phyloP scores from a whole-genome alignment of 2,888 invertebrate genomes.

The Brachycybe producta region DNA sequence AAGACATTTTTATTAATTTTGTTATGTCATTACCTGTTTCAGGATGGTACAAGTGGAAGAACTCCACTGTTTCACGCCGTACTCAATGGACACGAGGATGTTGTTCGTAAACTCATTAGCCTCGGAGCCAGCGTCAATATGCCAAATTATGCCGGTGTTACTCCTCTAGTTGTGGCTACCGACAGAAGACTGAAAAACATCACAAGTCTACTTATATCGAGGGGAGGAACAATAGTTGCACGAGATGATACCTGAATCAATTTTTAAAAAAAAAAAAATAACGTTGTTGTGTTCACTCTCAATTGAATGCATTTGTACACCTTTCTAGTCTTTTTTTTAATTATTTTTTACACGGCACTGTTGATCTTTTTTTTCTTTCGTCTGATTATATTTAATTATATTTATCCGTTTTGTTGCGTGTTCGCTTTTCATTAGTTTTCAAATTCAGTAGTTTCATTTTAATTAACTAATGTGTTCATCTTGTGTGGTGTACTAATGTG shows the following conservation, averaged over 20 bases:
- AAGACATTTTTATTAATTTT: too few species aligned
- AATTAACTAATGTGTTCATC: too few species aligned
- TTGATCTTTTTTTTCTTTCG: too few species aligned
- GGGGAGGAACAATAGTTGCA: constrained; percentile 11
- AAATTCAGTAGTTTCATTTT: too few species aligned
- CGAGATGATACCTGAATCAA: neutral
- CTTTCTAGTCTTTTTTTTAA: too few species aligned
- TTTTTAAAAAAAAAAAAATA: neutral
- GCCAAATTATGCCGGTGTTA: constrained; percentile 14
- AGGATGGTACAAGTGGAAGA: constrained; percentile 18
- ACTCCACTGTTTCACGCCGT: constrained; percentile 15
- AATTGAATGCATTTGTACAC: neutral
- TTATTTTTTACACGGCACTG: too few species aligned
- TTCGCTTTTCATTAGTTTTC: too few species aligned
- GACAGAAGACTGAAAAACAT: constrained; percentile 12
- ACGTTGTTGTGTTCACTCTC: neutral
- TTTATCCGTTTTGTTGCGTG: too few species aligned
- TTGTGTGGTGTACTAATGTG: too few species aligned
- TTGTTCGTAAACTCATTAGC: constrained; percentile 10
- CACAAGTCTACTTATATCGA: constrained; percentile 14
- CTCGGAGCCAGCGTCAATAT: constrained; percentile 14
- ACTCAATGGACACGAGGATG: constrained; percentile 7
- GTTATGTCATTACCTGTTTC: too few species aligned
- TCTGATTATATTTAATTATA: too few species aligned
- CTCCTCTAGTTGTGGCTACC: constrained; percentile 14